These are phyloP conservation scores for Natrix natrix DNA, from an alignment of 2,797 vertebrate species.

Conservation along the genomic window DNA sequence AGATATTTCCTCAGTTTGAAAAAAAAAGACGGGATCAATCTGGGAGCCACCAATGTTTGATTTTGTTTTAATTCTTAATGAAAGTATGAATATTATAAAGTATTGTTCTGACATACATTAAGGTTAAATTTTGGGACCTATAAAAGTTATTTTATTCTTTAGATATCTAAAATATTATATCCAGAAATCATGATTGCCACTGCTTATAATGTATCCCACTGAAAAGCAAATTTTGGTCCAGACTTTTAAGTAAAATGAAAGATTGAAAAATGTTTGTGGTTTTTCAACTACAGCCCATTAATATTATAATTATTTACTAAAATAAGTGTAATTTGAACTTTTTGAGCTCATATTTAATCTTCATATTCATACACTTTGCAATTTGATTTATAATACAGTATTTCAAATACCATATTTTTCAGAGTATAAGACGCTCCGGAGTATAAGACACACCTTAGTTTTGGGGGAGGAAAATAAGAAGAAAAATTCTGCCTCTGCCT, in stretches of 20 bases:
- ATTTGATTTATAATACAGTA: neutral
- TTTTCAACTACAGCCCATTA: neutral
- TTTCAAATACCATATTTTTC: neutral
- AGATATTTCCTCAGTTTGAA: neutral
- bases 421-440: too few relatives aligned
- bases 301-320: neutral
- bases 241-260: constrained; percentile 40
- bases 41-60: neutral
- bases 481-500: too few relatives aligned
- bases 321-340: neutral
- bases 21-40: neutral
- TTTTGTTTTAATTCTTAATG: neutral
- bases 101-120: constrained; percentile 18
- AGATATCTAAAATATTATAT: neutral
- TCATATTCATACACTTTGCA: neutral
- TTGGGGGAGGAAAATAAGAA: too few relatives aligned
- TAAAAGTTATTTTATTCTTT: constrained; percentile 9
- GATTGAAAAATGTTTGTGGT: constrained; percentile 17
- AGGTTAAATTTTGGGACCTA: fast-evolving
- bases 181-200: constrained; percentile 11
- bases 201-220: neutral
- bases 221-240: constrained; percentile 44
- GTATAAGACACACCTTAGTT: too few relatives aligned
- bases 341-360: neutral
- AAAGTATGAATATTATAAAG: neutral